Evolutionary conservation across 2,113 vertebrate species (phyloP).

Genomic region (Halcyon malimbica): DNA sequence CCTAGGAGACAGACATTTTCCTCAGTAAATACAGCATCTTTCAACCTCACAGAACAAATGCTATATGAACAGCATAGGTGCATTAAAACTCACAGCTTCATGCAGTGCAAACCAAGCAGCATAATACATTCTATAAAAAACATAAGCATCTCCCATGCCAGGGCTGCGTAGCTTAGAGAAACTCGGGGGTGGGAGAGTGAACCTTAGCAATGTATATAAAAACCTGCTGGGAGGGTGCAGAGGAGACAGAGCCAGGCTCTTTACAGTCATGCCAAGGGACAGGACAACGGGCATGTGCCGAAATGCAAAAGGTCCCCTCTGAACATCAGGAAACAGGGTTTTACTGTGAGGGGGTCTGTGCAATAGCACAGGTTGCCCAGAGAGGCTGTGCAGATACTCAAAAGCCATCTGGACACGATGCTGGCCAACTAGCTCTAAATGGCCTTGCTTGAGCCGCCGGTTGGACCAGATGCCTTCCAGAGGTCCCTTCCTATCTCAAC

Average conservation of each 20-base stretch:
- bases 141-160: not conserved
- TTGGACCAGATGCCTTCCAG: not conserved
- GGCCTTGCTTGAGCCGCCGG: not conserved
- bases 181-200: accelerated
- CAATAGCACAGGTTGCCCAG: not conserved
- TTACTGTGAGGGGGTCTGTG: not conserved
- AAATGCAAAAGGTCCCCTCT: not conserved
- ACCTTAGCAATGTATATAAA: not conserved
- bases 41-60: not conserved
- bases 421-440: not conserved
- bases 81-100: not conserved
- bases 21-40: not conserved
- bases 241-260: not conserved
- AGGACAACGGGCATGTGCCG: not conserved
- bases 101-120: not conserved
- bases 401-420: accelerated
- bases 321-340: not conserved
- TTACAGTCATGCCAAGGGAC: not conserved
- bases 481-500: not conserved
- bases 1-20: not conserved
- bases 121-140: not conserved
- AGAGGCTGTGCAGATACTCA: not conserved
- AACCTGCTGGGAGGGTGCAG: not conserved
- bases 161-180: not conserved
- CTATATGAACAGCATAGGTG: not conserved